These are phyloP conservation scores for Mellilla xanthometata DNA, from an alignment of 2,888 invertebrate genomes.

Conservation along the genomic window DNA sequence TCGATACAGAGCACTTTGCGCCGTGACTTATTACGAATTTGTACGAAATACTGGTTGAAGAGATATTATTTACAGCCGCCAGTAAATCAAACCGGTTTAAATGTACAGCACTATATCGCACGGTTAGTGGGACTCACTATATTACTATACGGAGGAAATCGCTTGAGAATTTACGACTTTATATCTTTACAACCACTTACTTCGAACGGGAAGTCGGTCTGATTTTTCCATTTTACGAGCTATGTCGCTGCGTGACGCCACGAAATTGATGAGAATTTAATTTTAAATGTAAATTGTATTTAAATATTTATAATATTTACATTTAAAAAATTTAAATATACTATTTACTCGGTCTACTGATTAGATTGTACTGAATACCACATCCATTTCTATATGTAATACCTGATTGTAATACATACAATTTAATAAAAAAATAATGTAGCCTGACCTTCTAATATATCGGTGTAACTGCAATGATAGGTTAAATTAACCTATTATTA, in stretches of 20 bases:
- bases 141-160: constrained; percentile 29
- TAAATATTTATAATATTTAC: no score
- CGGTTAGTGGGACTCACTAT: constrained; percentile 17
- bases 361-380: no score
- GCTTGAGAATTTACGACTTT: constrained; percentile 41
- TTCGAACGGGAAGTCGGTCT: constrained; percentile 17
- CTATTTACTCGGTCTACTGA: no score
- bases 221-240: constrained; percentile 33
- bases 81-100: constrained; percentile 61
- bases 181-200: constrained; percentile 41
- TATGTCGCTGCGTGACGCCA: not conserved
- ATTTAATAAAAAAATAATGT: no score
- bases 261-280: not conserved
- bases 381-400: no score
- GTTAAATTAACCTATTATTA: no score
- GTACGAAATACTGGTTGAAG: constrained; percentile 51
- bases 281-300: not conserved
- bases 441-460: no score
- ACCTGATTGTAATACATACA: no score
- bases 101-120: constrained; percentile 32
- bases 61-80: constrained; percentile 58
- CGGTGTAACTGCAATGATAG: no score
- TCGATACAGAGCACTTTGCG: constrained; percentile 45
- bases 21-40: constrained; percentile 55
- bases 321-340: no score